phyloP scores from a whole-genome alignment of 92 coral and sea anemone species.

The Epizoanthus rinbou region DNA sequence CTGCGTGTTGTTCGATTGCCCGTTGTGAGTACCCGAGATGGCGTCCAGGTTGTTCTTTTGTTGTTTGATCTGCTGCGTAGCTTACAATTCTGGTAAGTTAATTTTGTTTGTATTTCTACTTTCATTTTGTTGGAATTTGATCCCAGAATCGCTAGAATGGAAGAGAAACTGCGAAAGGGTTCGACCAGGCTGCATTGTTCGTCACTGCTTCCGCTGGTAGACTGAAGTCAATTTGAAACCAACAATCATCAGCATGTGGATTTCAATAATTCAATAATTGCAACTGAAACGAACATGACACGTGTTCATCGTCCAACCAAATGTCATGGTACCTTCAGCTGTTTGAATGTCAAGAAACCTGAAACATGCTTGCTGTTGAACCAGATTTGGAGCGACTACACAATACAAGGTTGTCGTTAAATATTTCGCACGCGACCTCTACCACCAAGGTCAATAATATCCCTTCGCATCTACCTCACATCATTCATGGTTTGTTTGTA shows the following conservation, averaged over 20 bases:
- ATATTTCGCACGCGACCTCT: background rate
- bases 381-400: background rate
- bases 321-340: no score
- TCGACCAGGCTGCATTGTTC: no score
- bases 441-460: background rate
- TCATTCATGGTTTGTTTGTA: no score
- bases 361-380: background rate
- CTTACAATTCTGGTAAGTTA: conserved; percentile 3
- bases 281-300: no score
- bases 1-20: no score
- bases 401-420: background rate
- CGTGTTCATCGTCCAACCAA: background rate
- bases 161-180: background rate
- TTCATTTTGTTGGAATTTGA: background rate
- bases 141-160: background rate
- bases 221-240: background rate
- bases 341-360: background rate
- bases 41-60: background rate
- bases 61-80: background rate
- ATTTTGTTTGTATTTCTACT: background rate
- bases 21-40: background rate
- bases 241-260: background rate
- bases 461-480: no score
- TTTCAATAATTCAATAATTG: background rate
- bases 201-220: background rate